Conservation (phyloP, 2,113 vertebrate species). For the Rana temporaria region DNA sequence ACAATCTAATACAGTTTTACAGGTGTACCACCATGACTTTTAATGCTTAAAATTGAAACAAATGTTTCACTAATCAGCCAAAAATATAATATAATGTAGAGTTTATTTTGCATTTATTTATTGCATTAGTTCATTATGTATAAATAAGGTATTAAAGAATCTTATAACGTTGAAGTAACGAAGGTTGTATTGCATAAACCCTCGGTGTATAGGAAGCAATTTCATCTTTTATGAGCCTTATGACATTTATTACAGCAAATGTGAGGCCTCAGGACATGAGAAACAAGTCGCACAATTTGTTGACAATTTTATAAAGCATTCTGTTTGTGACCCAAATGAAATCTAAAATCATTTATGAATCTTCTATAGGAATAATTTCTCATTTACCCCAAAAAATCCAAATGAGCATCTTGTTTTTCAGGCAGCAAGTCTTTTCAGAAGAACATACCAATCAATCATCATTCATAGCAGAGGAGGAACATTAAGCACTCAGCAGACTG, state of each 20-base stretch:
- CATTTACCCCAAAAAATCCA: conserved; percentile 45
- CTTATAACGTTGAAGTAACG: no score
- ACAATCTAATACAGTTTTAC: no score
- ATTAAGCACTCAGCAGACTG: conserved; percentile 52
- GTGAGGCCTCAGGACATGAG: not conserved
- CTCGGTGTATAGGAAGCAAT: not conserved
- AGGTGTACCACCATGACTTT: no score
- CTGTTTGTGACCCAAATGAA: conserved; percentile 27
- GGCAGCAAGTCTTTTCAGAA: conserved; percentile 36
- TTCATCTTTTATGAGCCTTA: not conserved
- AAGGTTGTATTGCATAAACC: not conserved
- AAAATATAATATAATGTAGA: no score
- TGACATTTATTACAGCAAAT: conserved; percentile 8
- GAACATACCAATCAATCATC: conserved; percentile 57
- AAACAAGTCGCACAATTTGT: conserved; percentile 25
- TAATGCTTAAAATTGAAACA: no score
- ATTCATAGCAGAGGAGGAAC: conserved; percentile 47
- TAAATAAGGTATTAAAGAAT: no score
- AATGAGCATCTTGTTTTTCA: conserved; percentile 39
- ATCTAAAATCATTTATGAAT: conserved; percentile 44
- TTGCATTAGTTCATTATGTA: no score
- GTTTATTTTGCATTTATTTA: no score
- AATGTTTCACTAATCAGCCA: no score
- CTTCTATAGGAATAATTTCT: conserved; percentile 40
- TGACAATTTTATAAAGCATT: conserved; percentile 23